These are phyloP conservation scores for Chamaea fasciata DNA, from an alignment of 2,113 vertebrate species.

Conservation along the genomic window DNA sequence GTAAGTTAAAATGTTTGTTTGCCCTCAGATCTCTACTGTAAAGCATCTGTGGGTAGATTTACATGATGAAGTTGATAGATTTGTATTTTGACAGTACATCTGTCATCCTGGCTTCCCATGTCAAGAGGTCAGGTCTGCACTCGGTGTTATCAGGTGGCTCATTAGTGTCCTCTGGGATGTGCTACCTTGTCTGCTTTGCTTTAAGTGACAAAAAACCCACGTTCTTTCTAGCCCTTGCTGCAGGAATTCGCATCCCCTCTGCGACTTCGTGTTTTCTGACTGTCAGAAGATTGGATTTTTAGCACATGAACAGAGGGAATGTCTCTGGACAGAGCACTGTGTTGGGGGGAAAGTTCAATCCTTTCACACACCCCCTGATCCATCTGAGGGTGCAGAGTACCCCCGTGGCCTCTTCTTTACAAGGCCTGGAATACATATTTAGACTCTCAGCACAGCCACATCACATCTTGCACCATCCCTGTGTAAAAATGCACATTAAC, in stretches of 20 bases:
- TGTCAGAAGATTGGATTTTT: not conserved
- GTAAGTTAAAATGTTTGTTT: slow-evolving; percentile 81
- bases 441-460: not conserved
- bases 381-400: not conserved
- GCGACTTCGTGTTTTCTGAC: not conserved
- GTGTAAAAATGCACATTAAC: not conserved
- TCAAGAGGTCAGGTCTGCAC: slow-evolving; percentile 48
- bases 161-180: slow-evolving; percentile 43
- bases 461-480: not conserved
- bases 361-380: accelerated
- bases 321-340: not conserved
- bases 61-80: slow-evolving; percentile 61
- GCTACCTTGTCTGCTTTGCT: slow-evolving; percentile 21
- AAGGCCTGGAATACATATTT: not conserved
- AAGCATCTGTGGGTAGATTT: slow-evolving; percentile 47
- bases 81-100: slow-evolving; percentile 63
- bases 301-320: not conserved
- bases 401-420: not conserved
- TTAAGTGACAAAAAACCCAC: not conserved
- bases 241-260: not conserved
- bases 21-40: slow-evolving; percentile 44
- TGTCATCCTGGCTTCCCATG: slow-evolving; percentile 61
- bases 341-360: not conserved
- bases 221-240: not conserved
- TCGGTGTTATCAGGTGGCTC: slow-evolving; percentile 51